Conservation (phyloP, 1,140 invertebrate species). For the Temnothorax nylanderi region DNA sequence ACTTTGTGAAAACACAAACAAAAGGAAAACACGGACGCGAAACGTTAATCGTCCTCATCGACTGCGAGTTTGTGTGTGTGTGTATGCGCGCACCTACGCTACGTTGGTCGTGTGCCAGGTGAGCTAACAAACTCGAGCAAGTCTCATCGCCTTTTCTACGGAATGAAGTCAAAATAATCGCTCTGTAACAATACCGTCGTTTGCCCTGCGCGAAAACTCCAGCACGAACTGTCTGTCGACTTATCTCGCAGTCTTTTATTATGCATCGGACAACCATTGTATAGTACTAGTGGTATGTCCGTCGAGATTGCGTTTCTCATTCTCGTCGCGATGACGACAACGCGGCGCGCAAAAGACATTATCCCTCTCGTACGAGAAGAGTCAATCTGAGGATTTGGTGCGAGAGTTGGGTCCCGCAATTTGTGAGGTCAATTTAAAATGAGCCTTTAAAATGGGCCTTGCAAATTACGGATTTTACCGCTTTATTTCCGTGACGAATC, state of each 20-base stretch:
- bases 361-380: neutral
- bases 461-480: neutral
- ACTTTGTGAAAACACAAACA: neutral
- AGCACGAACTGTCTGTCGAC: neutral
- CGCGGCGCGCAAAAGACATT: neutral
- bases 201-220: neutral
- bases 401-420: neutral
- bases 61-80: constrained; percentile 8
- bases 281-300: neutral
- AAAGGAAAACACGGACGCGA: neutral
- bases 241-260: neutral
- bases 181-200: constrained; percentile 18
- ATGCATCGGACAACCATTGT: neutral
- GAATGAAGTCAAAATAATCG: constrained; percentile 16
- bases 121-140: constrained; percentile 36
- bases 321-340: neutral
- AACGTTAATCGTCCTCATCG: neutral
- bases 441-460: neutral
- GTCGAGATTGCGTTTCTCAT: neutral
- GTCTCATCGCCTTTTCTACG: constrained; percentile 32
- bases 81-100: constrained; percentile 8
- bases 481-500: neutral
- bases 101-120: constrained; percentile 17
- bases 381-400: constrained; percentile 6
- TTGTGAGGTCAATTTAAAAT: neutral